A percentile compares a stretch with the other conserved stretches of the same genome.
These are phyloP conservation scores for Pempheris klunzingeri DNA, from an alignment of 2,797 vertebrate species.

Conservation along the genomic window DNA sequence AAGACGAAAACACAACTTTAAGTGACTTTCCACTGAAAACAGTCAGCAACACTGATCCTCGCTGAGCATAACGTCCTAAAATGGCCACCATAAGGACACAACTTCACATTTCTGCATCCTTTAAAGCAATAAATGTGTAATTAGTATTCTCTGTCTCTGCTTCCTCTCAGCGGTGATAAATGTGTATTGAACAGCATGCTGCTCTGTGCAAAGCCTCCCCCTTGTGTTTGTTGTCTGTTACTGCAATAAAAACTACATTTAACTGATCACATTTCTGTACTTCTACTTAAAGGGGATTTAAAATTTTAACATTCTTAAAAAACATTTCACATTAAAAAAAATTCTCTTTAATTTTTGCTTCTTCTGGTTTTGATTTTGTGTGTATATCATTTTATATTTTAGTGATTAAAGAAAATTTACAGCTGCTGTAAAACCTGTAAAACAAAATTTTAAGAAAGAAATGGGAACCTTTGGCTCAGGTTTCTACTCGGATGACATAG, in stretches of 20 bases:
- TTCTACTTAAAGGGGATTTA: neutral
- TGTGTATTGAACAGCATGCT: conserved; percentile 1
- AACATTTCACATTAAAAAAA: no score
- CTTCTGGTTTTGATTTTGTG: neutral
- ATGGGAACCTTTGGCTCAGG: fast-evolving
- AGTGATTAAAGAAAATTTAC: no score
- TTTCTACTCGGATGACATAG: conserved; percentile 31
- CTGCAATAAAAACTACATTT: conserved; percentile 7
- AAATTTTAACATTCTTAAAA: no score
- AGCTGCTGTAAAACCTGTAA: no score
- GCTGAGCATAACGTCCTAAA: no score
- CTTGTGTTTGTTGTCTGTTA: conserved; percentile 4
- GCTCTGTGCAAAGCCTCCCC: neutral
- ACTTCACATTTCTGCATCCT: no score
- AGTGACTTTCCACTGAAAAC: no score
- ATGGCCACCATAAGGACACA: no score
- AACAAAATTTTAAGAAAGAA: neutral
- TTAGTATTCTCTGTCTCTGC: neutral
- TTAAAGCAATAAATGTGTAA: neutral
- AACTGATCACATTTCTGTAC: neutral
- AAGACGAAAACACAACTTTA: no score
- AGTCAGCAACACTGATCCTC: no score
- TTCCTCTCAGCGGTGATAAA: neutral
- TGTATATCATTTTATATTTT: neutral
- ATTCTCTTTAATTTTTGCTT: no score